Evolutionary conservation across 2,797 vertebrate species (phyloP), one percentile per base, ranked within the genome.

Genomic region (Cottoperca gobio): DNA sequence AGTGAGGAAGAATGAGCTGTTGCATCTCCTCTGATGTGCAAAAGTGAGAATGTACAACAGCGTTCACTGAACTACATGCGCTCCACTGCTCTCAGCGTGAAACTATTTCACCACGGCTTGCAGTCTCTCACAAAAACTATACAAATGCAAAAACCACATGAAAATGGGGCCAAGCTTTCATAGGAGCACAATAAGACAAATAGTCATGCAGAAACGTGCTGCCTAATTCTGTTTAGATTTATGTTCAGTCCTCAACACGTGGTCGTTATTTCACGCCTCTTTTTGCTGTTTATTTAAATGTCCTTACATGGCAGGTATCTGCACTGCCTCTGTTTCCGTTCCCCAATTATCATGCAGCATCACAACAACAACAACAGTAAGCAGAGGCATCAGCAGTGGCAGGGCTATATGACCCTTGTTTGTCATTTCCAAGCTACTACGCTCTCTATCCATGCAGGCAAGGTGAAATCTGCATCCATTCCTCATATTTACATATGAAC

Each of bases 401-500:
- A 60, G 24, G 54, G 73, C 73, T 28, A 60, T 23, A 23, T 79
- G 77, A 88, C 82, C 83, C 79, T 80, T 70, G 61, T 89, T 87
- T 82, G 85, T 88, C 87, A 87, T 90, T 75, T 70, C 77, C 43
- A 31, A 50, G 42, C 63, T 72, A 48, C 68, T 50, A 10, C 1
- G 3, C 37, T 73, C 73, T 65, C 59, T 35, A 65, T 81, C 48
- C 78, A 40, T 4, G 48, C 65, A 61, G 81, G 82, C 91, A 92
- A 93, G 91, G 92, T 92, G 90, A 93, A 88, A 84, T 79, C 83
- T 73, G 79, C 88, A 85, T 82, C 79, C 67, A 81, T 86, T 88
- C 49, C 76, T 90, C 89, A 79, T 86, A 93, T 93, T 93, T 93
- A 88, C 89, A 92, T 91, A 83, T 80, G 79, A 92, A 86, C 89